A percentile compares a stretch with the other conserved stretches of the same genome.
Evolutionary conservation across 2,113 vertebrate species (phyloP).

Genomic region (Camelus bactrianus): DNA sequence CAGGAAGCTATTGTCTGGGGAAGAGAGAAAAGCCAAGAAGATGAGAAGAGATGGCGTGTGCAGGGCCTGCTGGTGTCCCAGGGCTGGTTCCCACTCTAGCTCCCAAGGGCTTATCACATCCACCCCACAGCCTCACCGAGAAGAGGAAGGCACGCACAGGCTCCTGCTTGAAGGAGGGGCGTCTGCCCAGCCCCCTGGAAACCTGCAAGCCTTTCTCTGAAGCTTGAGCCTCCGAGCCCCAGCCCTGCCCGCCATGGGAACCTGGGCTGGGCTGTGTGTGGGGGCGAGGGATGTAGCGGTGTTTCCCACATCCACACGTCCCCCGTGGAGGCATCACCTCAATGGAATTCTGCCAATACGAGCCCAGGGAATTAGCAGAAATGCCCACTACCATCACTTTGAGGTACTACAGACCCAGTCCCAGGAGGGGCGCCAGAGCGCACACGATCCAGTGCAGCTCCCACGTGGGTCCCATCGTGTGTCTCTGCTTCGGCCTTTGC

Average conservation of each 20-base stretch:
- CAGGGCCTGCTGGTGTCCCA: neutral
- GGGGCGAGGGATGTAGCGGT: fast-evolving
- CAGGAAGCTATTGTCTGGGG: neutral
- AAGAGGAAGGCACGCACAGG: no score
- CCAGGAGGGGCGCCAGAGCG: fast-evolving
- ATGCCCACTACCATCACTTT: fast-evolving
- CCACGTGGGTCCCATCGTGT: fast-evolving
- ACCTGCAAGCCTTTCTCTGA: neutral
- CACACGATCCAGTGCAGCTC: fast-evolving
- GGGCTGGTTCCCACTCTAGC: neutral
- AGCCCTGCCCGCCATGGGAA: fast-evolving
- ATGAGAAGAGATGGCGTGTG: neutral
- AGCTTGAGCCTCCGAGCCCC: neutral
- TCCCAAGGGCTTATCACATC: fast-evolving
- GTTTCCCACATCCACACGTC: neutral
- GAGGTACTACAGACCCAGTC: neutral
- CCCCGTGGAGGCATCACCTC: fast-evolving
- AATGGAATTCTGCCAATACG: fast-evolving
- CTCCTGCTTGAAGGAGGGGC: neutral
- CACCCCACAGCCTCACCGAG: fast-evolving
- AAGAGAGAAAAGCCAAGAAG: neutral
- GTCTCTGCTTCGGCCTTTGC: neutral
- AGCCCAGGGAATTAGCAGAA: neutral
- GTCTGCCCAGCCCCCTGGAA: neutral
- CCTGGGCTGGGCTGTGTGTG: neutral